Conservation (phyloP, 2,888 invertebrate genomes). For the Amiota minor region DNA sequence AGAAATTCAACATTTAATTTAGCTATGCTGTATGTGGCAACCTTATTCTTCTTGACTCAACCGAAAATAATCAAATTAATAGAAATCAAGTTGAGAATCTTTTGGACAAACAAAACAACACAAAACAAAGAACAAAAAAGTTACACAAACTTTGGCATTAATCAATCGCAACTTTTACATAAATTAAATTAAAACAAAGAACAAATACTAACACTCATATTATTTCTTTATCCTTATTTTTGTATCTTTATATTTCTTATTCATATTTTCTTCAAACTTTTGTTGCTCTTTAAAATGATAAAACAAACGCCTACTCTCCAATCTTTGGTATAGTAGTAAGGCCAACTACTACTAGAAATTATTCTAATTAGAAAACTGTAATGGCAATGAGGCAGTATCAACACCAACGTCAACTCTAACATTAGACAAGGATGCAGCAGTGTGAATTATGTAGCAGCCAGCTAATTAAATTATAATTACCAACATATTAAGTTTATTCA, state of each 20-base stretch:
- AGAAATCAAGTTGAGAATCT: too few species aligned
- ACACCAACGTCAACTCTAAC: constrained; percentile 14
- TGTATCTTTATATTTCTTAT: background rate
- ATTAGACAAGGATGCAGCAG: constrained; percentile 21
- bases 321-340: background rate
- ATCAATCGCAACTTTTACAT: background rate
- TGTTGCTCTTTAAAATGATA: background rate
- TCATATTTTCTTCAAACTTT: background rate
- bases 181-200: constrained; percentile 1
- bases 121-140: too few species aligned
- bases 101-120: background rate
- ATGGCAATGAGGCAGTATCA: constrained; percentile 51
- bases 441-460: constrained; percentile 20
- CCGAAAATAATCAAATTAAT: too few species aligned
- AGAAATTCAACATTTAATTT: too few species aligned
- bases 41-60: background rate
- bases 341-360: constrained; percentile 32
- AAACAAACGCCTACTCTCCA: background rate
- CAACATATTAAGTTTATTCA: constrained; percentile 38
- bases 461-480: constrained; percentile 65
- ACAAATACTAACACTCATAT: background rate
- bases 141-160: background rate
- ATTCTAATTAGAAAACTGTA: constrained; percentile 53
- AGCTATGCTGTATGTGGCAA: too few species aligned
- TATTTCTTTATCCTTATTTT: too few species aligned